Evolutionary conservation across 2,888 invertebrate species (phyloP).

Genomic region (Synergus gifuensis): DNA sequence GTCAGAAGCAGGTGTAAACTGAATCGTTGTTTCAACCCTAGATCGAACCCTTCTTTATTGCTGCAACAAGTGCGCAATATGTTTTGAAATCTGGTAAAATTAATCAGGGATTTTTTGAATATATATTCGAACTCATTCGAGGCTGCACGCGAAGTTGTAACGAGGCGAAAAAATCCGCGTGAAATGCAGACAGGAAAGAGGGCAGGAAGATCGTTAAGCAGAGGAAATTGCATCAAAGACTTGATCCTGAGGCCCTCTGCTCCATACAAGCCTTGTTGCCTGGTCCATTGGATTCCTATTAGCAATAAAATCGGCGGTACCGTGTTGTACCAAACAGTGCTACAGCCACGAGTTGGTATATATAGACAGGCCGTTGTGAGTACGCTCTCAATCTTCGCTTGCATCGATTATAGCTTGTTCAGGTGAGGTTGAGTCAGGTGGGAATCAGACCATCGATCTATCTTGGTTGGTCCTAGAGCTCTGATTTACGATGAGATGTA

Average conservation of each 20-base stretch:
- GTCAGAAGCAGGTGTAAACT: not conserved
- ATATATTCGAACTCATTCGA: not conserved
- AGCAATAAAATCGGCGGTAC: constrained; percentile 68
- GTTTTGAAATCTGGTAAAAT: constrained; percentile 27
- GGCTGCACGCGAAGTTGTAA: constrained; percentile 25
- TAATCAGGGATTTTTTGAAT: constrained; percentile 3
- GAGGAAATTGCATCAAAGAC: constrained; percentile 64
- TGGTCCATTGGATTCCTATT: constrained; percentile 67
- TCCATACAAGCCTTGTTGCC: constrained; percentile 48
- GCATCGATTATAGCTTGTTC: constrained; percentile 1
- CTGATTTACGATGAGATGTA: constrained; percentile 11
- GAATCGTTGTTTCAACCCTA: not conserved
- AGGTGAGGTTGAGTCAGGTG: not conserved
- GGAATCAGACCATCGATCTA: constrained; percentile 3
- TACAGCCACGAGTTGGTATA: not conserved
- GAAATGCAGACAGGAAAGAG: constrained; percentile 35
- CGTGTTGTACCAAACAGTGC: not conserved
- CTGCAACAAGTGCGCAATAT: constrained; percentile 1
- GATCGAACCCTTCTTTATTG: not conserved
- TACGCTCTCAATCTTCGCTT: constrained; percentile 5
- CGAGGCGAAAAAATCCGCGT: constrained; percentile 34
- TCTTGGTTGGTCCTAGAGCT: constrained; percentile 1
- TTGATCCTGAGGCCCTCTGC: not conserved
- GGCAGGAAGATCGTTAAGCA: constrained; percentile 59
- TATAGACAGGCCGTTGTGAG: not conserved